Evolutionary conservation across 1,140 invertebrate genomes (phyloP), one percentile per base, ranked within the genome.

Genomic region (Drosophila sucinea): DNA sequence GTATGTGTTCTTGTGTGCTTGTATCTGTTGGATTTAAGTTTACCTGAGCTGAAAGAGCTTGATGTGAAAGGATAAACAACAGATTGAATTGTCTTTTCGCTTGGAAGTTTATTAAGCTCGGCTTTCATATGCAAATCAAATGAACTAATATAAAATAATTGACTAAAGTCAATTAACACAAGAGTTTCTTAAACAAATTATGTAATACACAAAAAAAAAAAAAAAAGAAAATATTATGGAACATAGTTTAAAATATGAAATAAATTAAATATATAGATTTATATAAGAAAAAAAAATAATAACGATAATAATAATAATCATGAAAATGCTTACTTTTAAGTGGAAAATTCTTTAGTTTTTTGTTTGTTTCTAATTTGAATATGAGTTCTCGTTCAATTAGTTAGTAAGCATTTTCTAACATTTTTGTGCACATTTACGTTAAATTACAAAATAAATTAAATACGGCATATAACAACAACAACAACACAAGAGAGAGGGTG

Each of bases 21-120:
- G 47, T 58, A 17, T 33, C n/a, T 57, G 44, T 60, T 61, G 29
- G 41, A 57, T 8, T 10, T 10, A 27, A 41, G 51, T 68, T 65
- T 54, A 66, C 51, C 74, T 69, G 44, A 64, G 74, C 77, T 79
- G 51, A 65, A 79, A 79, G 64, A 72, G 51, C 73, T 72, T 51
- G 23, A 51, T 10, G 8, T 27, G 23, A 51, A 17, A 17, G 41
- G 41, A 44, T 44, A 33, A 4, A 44, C n/a, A 51, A 51, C 44
- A 27, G 44, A 51, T 51, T 51, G 23, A 51, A 51, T 63, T 62
- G 65, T 62, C 47, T 67, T 68, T 75, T 51, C 44, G 77, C 84
- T 87, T 87, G 84, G 84, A 87, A 87, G 84, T 87, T 51, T 87
- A 87, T 87, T 87, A 83, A 76, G 84, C 84, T 81, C 84, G 81